A percentile compares a stretch with the other conserved stretches of the same genome.
Evolutionary conservation across 92 coral and sea anemone genomes (phyloP).

Genomic region (Umimayanthus chanpuru): DNA sequence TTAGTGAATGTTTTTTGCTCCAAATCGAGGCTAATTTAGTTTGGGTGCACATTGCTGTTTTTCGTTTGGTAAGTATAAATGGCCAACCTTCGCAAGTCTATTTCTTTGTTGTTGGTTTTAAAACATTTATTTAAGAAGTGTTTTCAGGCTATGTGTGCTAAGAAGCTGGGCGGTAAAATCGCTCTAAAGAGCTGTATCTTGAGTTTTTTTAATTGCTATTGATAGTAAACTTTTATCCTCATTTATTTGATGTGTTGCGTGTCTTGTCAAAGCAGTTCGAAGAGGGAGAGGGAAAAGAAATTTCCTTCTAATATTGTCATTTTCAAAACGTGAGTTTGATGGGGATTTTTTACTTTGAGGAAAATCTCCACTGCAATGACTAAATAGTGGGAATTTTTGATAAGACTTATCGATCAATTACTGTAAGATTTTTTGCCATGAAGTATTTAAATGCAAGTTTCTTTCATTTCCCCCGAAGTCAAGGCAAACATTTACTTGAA

Average conservation of each 20-base stretch:
- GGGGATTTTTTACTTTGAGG: not conserved
- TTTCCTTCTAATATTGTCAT: not conserved
- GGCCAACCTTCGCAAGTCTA: not conserved
- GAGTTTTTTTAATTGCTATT: not conserved
- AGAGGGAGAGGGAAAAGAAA: not conserved
- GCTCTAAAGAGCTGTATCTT: constrained; percentile 2
- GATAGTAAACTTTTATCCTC: not conserved
- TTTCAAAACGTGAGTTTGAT: not conserved
- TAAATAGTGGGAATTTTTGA: not conserved
- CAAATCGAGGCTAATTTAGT: not conserved
- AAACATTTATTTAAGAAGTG: not conserved
- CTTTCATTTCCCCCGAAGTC: constrained; percentile 8
- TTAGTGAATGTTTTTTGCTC: not conserved
- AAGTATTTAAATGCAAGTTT: constrained; percentile 49
- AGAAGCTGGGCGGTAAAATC: not conserved
- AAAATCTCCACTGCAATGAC: not conserved
- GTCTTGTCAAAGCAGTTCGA: not conserved
- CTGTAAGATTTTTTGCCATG: constrained; percentile 3
- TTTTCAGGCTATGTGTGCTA: not conserved
- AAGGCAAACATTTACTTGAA: constrained; percentile 45
- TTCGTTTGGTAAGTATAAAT: not conserved
- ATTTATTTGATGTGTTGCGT: not conserved
- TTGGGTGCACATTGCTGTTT: not conserved
- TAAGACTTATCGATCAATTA: not conserved
- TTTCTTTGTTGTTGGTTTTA: not conserved